Evolutionary conservation across 2,888 invertebrate genomes (phyloP), one percentile per base, ranked within the genome.

Genomic region (Nipponacmea schrenckii): DNA sequence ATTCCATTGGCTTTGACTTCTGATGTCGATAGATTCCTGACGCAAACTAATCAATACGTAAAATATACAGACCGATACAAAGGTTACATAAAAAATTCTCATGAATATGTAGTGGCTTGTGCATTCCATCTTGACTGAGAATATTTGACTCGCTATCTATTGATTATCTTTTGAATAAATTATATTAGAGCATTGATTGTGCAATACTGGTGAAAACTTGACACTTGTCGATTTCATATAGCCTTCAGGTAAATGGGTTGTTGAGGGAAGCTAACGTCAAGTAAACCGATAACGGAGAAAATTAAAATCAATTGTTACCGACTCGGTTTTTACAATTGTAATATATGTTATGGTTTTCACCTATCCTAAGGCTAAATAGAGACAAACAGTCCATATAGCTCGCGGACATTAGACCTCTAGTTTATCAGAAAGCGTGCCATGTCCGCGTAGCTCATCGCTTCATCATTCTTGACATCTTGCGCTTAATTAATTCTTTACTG

Each of bases 401-500:
- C 56, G 56, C 12, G 56, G 56, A 20, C 56, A 56, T 56, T 56
- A 20, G 56, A 56, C 24, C 20, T 15, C 20, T 56, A 24, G 56
- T 56, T 56, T 56, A 56, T 56, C 56, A 24, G 56, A 24, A 24
- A 20, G 56, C 56, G 56, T 56, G 56, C 56, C 56, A 56, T 56
- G 56, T 56, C 56, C 20, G 56, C 10, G 56, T 56, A 24, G 24
- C 56, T 24, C 14, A 8, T 56, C 56, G 56, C 24, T 56, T 24
- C 24, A 56, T 56, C 56, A 56, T 56, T 56, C 56, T 56, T 56
- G 56, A 56, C 56, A 56, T 56, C 56, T 56, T 10, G 56, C 56
- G 10, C 56, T 39, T 56, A 56, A 56, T 56, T 56, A 56, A 56
- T 56, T 56, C 56, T 56, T 24, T 39, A 20, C 24, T 56, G 56